These are phyloP conservation scores for Brachyistius frenatus DNA, from an alignment of 2,113 vertebrate genomes.

Conservation along the genomic window DNA sequence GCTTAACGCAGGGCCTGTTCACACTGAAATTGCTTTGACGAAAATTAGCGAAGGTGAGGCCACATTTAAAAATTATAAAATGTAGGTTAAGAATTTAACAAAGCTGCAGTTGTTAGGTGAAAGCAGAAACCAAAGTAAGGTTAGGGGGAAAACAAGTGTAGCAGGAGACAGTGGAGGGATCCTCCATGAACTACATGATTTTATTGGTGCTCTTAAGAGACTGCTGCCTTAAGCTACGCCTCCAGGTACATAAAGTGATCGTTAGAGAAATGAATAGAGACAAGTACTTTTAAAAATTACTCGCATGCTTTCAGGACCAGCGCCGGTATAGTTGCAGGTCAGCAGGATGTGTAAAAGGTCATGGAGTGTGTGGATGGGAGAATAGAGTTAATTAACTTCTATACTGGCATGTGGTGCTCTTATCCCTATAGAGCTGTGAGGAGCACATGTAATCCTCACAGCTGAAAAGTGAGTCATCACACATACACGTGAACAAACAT, in stretches of 20 bases:
- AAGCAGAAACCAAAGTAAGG: slow-evolving; percentile 45
- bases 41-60: slow-evolving; percentile 17
- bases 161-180: slow-evolving; percentile 26
- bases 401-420: slow-evolving; percentile 66
- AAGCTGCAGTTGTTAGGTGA: slow-evolving; percentile 31
- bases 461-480: slow-evolving; percentile 65
- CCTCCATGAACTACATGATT: slow-evolving; percentile 25
- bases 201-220: slow-evolving; percentile 24
- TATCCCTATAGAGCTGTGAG: slow-evolving; percentile 52
- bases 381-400: slow-evolving; percentile 61
- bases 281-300: slow-evolving; percentile 19
- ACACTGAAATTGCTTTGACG: slow-evolving; percentile 17
- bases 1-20: slow-evolving; percentile 40
- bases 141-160: slow-evolving; percentile 7
- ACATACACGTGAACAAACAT: slow-evolving; percentile 33
- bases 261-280: slow-evolving; percentile 32
- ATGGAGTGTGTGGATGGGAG: slow-evolving; percentile 13
- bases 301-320: neutral
- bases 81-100: slow-evolving; percentile 41
- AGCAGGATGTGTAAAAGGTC: slow-evolving; percentile 51
- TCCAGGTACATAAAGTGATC: slow-evolving; percentile 25
- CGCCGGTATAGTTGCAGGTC: slow-evolving; percentile 5
- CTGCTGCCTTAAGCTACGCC: slow-evolving; percentile 34
- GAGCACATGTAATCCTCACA: slow-evolving; percentile 74
- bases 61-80: slow-evolving; percentile 45